A percentile compares a stretch with the other conserved stretches of the same genome.
Conservation (phyloP, 2,888 invertebrate genomes). For the Vanessa cardui region DNA sequence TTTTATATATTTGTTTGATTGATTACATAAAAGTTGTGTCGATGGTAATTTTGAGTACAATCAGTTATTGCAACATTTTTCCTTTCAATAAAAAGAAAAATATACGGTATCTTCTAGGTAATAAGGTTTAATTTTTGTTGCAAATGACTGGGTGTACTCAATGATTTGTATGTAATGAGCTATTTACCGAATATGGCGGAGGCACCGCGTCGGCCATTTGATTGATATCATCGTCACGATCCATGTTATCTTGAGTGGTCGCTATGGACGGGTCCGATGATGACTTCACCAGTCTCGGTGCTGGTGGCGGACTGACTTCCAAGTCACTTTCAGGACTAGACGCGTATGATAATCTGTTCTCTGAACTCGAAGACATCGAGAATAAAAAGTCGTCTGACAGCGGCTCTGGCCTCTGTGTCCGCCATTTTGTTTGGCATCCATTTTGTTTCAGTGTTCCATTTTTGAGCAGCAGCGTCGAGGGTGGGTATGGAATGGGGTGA, state of each 20-base stretch:
- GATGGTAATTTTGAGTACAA: constrained; percentile 14
- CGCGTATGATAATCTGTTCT: constrained; percentile 95
- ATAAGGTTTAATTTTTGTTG: not conserved
- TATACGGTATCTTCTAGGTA: not conserved
- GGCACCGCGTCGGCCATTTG: constrained; percentile 87
- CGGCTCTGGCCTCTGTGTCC: constrained; percentile 94
- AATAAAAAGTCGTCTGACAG: constrained; percentile 99
- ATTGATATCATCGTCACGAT: constrained; percentile 82
- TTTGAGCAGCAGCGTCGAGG: constrained; percentile 69
- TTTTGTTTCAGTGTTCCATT: constrained; percentile 57
- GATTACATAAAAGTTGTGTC: not conserved
- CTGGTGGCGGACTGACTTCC: constrained; percentile 90
- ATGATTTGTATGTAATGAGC: constrained; percentile 26
- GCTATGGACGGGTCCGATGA: constrained; percentile 97
- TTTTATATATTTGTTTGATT: not conserved
- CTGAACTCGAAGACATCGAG: constrained; percentile 93
- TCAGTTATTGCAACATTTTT: not conserved
- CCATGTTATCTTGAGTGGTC: constrained; percentile 94
- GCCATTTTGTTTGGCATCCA: constrained; percentile 59
- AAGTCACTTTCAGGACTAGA: constrained; percentile 98
- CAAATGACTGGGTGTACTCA: not conserved
- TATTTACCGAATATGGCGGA: constrained; percentile 93
- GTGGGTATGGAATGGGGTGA: constrained; percentile 82
- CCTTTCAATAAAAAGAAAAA: not conserved
- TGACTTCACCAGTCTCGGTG: constrained; percentile 89